Conservation (phyloP, 2,797 vertebrate genomes). For the Microctenopoma steveboyesi region DNA sequence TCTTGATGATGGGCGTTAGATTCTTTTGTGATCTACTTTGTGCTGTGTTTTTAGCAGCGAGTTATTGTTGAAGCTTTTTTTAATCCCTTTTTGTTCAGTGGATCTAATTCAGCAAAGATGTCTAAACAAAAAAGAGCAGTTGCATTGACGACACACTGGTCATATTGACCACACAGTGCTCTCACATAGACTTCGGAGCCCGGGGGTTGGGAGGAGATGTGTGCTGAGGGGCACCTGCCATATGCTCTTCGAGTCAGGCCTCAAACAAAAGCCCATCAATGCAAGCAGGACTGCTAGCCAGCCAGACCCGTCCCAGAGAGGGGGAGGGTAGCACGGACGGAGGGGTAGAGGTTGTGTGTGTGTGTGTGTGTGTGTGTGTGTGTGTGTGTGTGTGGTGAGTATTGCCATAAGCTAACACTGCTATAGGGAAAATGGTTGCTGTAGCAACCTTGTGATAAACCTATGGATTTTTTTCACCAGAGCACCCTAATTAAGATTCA, state of each 20-base stretch:
- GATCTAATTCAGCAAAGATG: slow-evolving; percentile 14
- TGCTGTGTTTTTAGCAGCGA: neutral
- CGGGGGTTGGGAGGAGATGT: slow-evolving; percentile 70
- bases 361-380: slow-evolving; percentile 31
- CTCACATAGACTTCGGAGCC: slow-evolving; percentile 52
- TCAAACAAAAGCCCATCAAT: slow-evolving; percentile 83
- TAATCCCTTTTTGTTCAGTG: slow-evolving; percentile 11
- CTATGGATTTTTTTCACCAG: slow-evolving; percentile 30
- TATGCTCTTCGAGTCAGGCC: slow-evolving; percentile 80
- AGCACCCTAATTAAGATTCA: slow-evolving; percentile 51
- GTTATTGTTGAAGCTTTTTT: slow-evolving; percentile 13
- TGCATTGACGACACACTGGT: slow-evolving; percentile 43
- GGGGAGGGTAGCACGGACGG: slow-evolving; percentile 71
- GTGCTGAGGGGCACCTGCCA: slow-evolving; percentile 85
- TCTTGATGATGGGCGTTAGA: neutral
- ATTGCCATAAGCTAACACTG: slow-evolving; percentile 43
- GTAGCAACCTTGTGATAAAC: slow-evolving; percentile 55
- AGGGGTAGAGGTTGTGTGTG: slow-evolving; percentile 57
- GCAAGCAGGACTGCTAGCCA: slow-evolving; percentile 69
- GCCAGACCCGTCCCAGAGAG: slow-evolving; percentile 64
- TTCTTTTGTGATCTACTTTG: neutral
- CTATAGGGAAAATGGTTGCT: slow-evolving; percentile 60
- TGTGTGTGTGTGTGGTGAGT: slow-evolving; percentile 23
- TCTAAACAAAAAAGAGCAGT: slow-evolving; percentile 46
- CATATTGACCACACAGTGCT: slow-evolving; percentile 44